phyloP scores from a whole-genome alignment of 2,888 invertebrate species.

The Drosophila macrospina region DNA sequence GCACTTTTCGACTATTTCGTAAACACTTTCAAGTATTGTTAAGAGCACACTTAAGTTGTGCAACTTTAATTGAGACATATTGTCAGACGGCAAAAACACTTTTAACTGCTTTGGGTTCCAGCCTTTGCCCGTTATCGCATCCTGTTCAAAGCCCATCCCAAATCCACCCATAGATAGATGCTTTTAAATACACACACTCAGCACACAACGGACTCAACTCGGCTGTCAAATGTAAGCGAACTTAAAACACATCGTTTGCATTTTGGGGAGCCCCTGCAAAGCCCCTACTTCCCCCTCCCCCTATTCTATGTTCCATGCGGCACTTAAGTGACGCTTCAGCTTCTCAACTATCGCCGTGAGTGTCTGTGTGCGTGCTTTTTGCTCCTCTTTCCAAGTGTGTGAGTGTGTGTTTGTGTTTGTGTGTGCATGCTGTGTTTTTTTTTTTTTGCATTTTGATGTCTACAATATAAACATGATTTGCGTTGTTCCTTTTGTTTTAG shows the following conservation, averaged over 20 bases:
- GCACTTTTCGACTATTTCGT: conserved; percentile 15
- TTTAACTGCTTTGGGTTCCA: conserved; percentile 49
- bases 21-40: conserved; percentile 43
- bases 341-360: conserved; percentile 71
- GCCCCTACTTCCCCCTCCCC: background rate
- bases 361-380: conserved; percentile 63
- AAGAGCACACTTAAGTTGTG: conserved; percentile 50
- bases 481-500: conserved; percentile 78
- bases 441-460: conserved; percentile 65
- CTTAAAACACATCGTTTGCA: conserved; percentile 80
- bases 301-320: conserved; percentile 36
- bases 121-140: conserved; percentile 29
- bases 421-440: conserved; percentile 13
- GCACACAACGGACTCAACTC: conserved; percentile 60
- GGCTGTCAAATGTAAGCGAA: conserved; percentile 80
- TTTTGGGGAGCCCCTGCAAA: conserved; percentile 47
- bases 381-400: conserved; percentile 48
- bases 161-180: conserved; percentile 45
- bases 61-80: conserved; percentile 74
- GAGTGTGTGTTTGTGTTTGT: conserved; percentile 20
- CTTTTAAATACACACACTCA: conserved; percentile 75
- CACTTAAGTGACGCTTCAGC: conserved; percentile 79
- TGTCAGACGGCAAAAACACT: conserved; percentile 45
- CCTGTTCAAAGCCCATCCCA: conserved; percentile 54
- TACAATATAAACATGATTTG: conserved; percentile 79